Evolutionary conservation across 2,888 invertebrate species (phyloP), one percentile per base, ranked within the genome.

Genomic region (Geotrupes spiniger): DNA sequence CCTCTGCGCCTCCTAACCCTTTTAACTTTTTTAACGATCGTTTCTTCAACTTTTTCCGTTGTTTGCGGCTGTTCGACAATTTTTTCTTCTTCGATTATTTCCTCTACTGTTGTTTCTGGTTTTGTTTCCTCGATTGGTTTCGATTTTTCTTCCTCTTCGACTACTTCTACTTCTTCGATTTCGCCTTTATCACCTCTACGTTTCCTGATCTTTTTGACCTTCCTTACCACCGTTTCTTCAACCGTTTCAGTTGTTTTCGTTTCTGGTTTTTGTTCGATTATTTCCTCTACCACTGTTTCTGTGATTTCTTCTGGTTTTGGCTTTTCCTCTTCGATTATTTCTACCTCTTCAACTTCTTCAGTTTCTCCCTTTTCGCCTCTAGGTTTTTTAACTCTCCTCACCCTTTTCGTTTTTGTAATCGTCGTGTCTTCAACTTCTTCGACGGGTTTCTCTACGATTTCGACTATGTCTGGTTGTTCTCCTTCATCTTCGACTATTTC

Each of bases 101-200:
- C 44, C 26, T 45, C 46, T 9, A 38, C 43, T n/a, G 49, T 74
- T 72, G 49, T 74, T 72, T 56, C 78, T 69, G 58, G 81, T 81
- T 68, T 78, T 81, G 1, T 80, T 80, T 25, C 27, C 36, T 36
- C 12, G 3, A 21, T 21, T 21, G 3, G 4, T 21, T 21, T 21
- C 6, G 21, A 6, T 21, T 21, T 21, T 41, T 56, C 51, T 21
- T 42, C 52, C 9, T 71, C 65, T n/a, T 62, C 65, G 28, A 81
- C 65, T 11, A 81, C 80, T 74, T 82, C 81, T 68, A 76, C 74
- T 75, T 81, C 80, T 71, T 80, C 63, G 52, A 61, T 63, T 15
- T 60, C 50, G 8, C 52, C 48, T 37, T 62, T 50, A 16, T 49
- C 51, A 71, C 63, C 75, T 68, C 57, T 68, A 70, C 36, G 65